phyloP scores from a whole-genome alignment of 35 echinoderm and acorn worm genomes.

The Acanthaster planci region DNA sequence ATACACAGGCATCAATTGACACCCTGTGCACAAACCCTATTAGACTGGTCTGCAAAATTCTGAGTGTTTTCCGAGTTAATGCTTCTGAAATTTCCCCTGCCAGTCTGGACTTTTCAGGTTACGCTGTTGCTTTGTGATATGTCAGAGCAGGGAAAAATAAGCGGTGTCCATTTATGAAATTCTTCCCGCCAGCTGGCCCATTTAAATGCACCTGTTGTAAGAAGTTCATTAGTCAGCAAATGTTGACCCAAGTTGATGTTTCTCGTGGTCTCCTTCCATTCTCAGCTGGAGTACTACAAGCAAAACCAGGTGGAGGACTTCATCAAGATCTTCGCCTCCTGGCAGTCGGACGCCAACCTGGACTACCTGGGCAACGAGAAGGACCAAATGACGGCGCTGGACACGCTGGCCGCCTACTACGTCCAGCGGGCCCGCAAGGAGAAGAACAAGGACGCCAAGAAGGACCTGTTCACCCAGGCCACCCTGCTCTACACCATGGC shows the following conservation, averaged over 20 bases:
- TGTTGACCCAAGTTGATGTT: not conserved
- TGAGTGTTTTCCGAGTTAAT: too few relatives aligned
- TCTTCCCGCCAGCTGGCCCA: too few relatives aligned
- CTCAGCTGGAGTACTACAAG: slow-evolving; percentile 96
- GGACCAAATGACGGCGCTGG: slow-evolving; percentile 98
- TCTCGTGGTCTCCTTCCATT: not conserved
- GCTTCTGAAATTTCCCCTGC: too few relatives aligned
- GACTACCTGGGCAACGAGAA: slow-evolving; percentile 93
- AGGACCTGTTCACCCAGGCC: slow-evolving; percentile 96
- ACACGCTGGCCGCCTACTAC: slow-evolving; percentile 95
- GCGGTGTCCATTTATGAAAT: too few relatives aligned
- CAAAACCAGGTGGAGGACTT: slow-evolving; percentile 89
- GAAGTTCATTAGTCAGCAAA: too few relatives aligned
- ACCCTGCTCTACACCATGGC: slow-evolving; percentile 97
- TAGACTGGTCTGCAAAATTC: too few relatives aligned
- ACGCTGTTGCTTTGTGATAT: too few relatives aligned
- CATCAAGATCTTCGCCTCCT: slow-evolving; percentile 99
- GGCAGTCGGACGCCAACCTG: slow-evolving; percentile 94
- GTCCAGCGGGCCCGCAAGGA: slow-evolving; percentile 95
- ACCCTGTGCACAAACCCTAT: too few relatives aligned
- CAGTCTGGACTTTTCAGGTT: too few relatives aligned
- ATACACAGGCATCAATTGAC: too few relatives aligned
- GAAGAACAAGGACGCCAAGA: slow-evolving; percentile 95
- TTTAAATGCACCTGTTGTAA: too few relatives aligned
- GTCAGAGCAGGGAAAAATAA: too few relatives aligned